Conservation (phyloP, 2,888 invertebrate species). For the Pseudeuparius sepicola region DNA sequence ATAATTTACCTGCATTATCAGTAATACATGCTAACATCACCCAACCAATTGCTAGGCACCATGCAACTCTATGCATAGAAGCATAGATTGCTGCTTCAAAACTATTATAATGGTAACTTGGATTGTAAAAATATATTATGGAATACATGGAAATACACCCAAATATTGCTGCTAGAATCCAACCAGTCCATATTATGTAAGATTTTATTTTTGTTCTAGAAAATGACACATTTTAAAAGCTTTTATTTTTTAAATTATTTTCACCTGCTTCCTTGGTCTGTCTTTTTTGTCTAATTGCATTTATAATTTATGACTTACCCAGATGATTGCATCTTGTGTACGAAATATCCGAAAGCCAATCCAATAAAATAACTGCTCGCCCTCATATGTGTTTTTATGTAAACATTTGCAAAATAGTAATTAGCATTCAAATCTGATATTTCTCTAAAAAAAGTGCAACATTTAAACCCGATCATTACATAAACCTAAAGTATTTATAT, state of each 20-base stretch:
- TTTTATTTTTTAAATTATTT: too few relatives aligned
- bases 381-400: slow-evolving; percentile 68
- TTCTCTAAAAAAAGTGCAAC: slow-evolving; percentile 58
- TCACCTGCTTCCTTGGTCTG: too few relatives aligned
- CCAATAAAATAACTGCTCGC: slow-evolving; percentile 61
- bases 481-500: too few relatives aligned
- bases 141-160: slow-evolving; percentile 51
- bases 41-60: slow-evolving; percentile 62
- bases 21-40: slow-evolving; percentile 54
- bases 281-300: slow-evolving; percentile 5
- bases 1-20: slow-evolving; percentile 50
- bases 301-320: slow-evolving; percentile 50
- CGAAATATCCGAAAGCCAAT: slow-evolving; percentile 52
- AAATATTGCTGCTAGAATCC: slow-evolving; percentile 33
- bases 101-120: slow-evolving; percentile 47
- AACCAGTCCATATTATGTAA: slow-evolving; percentile 27
- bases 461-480: too few relatives aligned
- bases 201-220: slow-evolving; percentile 32
- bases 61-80: slow-evolving; percentile 54
- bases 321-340: slow-evolving; percentile 52
- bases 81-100: slow-evolving; percentile 56
- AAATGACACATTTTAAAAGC: too few relatives aligned
- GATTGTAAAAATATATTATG: slow-evolving; percentile 53
- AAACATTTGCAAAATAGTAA: slow-evolving; percentile 52
- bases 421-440: slow-evolving; percentile 53